Percentiles rank a stretch among this genome's conserved stretches.
phyloP scores from a whole-genome alignment of 1,140 invertebrate species.

The Agrilus planipennis region DNA sequence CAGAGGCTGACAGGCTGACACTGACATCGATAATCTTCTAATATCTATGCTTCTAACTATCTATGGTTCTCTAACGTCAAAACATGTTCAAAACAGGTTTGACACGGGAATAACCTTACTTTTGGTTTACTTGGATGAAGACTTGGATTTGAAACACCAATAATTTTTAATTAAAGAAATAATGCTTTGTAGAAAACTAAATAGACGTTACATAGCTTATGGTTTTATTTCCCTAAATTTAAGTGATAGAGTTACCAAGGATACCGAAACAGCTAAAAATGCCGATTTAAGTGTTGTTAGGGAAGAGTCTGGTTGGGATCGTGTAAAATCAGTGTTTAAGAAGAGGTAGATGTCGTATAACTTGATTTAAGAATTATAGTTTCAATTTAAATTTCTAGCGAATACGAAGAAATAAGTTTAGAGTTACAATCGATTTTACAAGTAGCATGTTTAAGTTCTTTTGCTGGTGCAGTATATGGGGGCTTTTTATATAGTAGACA shows the following conservation, averaged over 20 bases:
- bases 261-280: slow-evolving; percentile 5
- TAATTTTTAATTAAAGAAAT: no score
- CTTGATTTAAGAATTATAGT: neutral
- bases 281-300: slow-evolving; percentile 1
- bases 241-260: slow-evolving; percentile 4
- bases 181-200: no score
- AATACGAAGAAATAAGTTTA: slow-evolving; percentile 42
- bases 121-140: no score
- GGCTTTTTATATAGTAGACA: slow-evolving; percentile 43
- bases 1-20: no score
- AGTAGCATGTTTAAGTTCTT: slow-evolving; percentile 38
- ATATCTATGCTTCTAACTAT: no score
- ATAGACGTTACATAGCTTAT: no score
- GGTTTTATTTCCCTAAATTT: no score
- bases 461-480: slow-evolving; percentile 49
- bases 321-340: slow-evolving; percentile 22
- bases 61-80: no score
- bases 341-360: slow-evolving; percentile 17
- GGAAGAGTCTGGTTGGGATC: slow-evolving; percentile 16
- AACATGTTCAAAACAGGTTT: no score
- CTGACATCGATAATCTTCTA: no score
- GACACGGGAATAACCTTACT: no score
- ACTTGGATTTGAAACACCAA: no score
- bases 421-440: slow-evolving; percentile 47
- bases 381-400: slow-evolving; percentile 36